Percentiles rank a stretch among this genome's conserved stretches.
These are phyloP conservation scores for Asbolus verrucosus DNA, from an alignment of 1,140 invertebrate genomes.

Conservation along the genomic window DNA sequence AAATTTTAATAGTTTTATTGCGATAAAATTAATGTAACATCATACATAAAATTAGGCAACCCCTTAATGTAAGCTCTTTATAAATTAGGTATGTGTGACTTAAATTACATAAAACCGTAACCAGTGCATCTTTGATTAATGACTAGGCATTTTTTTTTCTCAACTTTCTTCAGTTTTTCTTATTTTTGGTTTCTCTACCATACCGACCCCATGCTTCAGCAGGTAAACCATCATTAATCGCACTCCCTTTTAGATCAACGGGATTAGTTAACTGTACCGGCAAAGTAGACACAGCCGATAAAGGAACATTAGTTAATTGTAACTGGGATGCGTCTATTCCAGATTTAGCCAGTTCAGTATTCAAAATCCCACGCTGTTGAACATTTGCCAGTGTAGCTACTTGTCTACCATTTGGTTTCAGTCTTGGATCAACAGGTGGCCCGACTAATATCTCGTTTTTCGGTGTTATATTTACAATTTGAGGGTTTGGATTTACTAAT, in stretches of 20 bases:
- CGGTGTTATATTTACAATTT: neutral
- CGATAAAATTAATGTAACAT: too few relatives aligned
- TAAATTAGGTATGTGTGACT: too few relatives aligned
- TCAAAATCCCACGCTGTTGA: conserved; percentile 1
- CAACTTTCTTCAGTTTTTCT: neutral
- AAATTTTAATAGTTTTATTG: too few relatives aligned
- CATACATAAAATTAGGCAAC: neutral
- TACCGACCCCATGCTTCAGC: conserved; percentile 35
- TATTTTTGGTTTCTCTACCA: conserved; percentile 22
- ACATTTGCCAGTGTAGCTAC: neutral
- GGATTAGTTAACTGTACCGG: conserved; percentile 2
- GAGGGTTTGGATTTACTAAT: neutral
- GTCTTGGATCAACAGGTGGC: neutral
- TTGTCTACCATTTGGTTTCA: neutral
- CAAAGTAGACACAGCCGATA: conserved; percentile 38
- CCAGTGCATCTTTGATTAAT: conserved; percentile 10
- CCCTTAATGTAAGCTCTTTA: neutral
- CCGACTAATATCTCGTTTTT: neutral
- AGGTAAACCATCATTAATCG: neutral
- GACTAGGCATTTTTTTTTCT: conserved; percentile 14
- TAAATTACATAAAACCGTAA: conserved; percentile 25
- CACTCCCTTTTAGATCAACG: neutral
- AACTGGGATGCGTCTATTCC: conserved; percentile 47
- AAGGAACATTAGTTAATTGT: conserved; percentile 44
- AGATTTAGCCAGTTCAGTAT: conserved; percentile 39